Percentiles rank a stretch among this genome's conserved stretches.
Conservation (phyloP, 2,797 vertebrate genomes). For the Bovichtus variegatus region DNA sequence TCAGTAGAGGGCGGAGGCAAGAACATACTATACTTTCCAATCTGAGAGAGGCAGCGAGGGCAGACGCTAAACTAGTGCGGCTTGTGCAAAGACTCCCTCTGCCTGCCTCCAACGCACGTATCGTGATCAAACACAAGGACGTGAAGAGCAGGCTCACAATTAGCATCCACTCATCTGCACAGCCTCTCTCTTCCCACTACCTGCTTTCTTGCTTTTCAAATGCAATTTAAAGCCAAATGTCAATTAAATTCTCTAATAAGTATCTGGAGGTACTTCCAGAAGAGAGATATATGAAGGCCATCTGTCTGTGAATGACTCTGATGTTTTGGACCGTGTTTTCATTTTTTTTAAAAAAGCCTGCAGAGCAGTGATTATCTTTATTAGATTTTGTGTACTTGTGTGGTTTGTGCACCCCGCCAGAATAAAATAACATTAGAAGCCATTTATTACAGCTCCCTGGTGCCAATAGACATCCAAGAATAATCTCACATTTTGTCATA, state of each 20-base stretch:
- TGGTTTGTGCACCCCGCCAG: constrained; percentile 44
- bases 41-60: constrained; percentile 13
- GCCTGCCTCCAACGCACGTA: constrained; percentile 9
- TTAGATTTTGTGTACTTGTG: constrained; percentile 54
- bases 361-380: constrained; percentile 53
- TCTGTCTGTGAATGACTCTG: constrained; percentile 43
- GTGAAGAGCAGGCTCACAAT: constrained; percentile 22
- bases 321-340: constrained; percentile 44
- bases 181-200: constrained; percentile 5
- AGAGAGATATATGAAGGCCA: constrained; percentile 44
- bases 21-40: constrained; percentile 35
- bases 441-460: constrained; percentile 64
- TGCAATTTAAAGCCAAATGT: constrained; percentile 52
- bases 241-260: constrained; percentile 59
- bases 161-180: constrained; percentile 39
- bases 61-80: not conserved
- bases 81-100: constrained; percentile 19
- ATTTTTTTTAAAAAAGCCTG: constrained; percentile 24
- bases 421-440: constrained; percentile 72
- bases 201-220: constrained; percentile 45
- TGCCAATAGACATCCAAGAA: constrained; percentile 63
- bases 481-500: constrained; percentile 74
- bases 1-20: constrained; percentile 39
- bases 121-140: constrained; percentile 46
- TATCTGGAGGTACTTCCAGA: constrained; percentile 26